These are phyloP conservation scores for Phoebastria nigripes DNA, from an alignment of 2,797 vertebrate genomes.

Conservation along the genomic window DNA sequence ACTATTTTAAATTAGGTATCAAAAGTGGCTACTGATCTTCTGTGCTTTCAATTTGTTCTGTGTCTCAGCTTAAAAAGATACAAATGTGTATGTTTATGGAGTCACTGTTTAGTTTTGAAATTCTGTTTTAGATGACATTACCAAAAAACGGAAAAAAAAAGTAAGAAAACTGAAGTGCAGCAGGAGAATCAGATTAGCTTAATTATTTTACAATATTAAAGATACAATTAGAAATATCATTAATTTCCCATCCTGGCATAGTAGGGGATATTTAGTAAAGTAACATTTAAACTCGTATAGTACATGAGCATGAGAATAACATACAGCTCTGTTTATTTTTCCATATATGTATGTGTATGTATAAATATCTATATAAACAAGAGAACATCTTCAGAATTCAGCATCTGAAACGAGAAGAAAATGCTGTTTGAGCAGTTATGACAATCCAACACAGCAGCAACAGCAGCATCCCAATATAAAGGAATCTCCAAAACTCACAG, in stretches of 20 bases:
- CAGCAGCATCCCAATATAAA: neutral
- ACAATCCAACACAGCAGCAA: neutral
- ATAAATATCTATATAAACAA: neutral
- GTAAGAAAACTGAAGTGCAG: neutral
- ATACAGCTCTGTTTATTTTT: neutral
- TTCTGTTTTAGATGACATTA: neutral
- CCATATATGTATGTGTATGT: fast-evolving
- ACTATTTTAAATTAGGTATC: neutral
- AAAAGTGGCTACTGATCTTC: neutral
- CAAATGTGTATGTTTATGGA: fast-evolving
- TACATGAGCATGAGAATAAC: neutral
- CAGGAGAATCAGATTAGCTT: neutral
- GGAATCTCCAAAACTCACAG: neutral
- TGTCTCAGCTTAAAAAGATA: neutral
- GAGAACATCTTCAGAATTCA: neutral
- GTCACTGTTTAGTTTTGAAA: neutral
- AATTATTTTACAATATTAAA: neutral
- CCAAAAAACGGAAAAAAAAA: neutral
- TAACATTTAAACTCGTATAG: neutral
- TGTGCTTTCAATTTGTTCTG: neutral
- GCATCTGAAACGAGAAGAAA: neutral
- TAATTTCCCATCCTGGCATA: neutral
- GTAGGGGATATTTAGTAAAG: neutral
- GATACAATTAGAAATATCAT: neutral
- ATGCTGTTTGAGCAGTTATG: neutral